Base-by-base conservation (phyloP, 1,140 invertebrate species). In the Danaus melanippus region DNA sequence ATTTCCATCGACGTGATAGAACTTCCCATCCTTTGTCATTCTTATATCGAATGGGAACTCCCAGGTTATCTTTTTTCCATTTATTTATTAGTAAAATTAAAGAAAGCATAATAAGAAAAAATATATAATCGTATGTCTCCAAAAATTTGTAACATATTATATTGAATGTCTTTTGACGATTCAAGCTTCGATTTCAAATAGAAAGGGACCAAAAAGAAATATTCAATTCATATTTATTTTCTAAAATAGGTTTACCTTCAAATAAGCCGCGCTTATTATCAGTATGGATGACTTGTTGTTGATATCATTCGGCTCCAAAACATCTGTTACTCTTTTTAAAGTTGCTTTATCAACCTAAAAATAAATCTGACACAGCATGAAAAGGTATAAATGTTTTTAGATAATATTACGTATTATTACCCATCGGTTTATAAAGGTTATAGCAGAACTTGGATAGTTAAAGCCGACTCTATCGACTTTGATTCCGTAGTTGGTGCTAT, bases 381-480 rank as follows among this genome's bases (percentile, higher is more conserved):
- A 50, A 44, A 55, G 51, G 12, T 55, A 54, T 49, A 58, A 46
- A 12, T 49, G 12, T 56, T 50, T 7, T 32, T 32, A 32, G 6
- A 32, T 15, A 48, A 42, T 49, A n/a, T 46, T 12, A 39, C 15
- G 50, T 12, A 46, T 17, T 50, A 56, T 63, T 60, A 76, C 76
- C 66, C 64, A 64, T 44, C 56, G 60, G 53, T 79, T 76, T 1
- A 79, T 66, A 58, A 66, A 74, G 9, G 51, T 41, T 4, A 56
- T 42, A 4, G 72, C 63, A 10, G 51, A 42, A 9, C 39, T 56
- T 7, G 72, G 66, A 42, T 60, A 67, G 10, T 66, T 53, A 54
- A 69, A 77, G 9, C 62, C 56, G 9, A 74, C 55, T 58, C 66
- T 69, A 1, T 67, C 67, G 9, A 74, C 65, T 47, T 50, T 51